phyloP scores from a whole-genome alignment of 2,113 vertebrate species.

The Chamaetylas fuelleborni region DNA sequence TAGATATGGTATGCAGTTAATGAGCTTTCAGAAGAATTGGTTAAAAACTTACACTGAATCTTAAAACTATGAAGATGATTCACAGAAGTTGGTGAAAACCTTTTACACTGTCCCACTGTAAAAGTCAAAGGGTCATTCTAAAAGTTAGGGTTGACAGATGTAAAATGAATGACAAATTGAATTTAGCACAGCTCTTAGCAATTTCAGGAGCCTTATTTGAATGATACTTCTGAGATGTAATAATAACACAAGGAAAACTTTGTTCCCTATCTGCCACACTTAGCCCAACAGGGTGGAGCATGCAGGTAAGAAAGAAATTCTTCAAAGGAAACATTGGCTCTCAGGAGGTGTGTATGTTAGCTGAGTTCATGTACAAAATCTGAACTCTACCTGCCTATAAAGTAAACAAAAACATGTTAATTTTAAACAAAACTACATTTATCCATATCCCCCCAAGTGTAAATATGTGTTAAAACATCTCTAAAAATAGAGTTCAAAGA shows the following conservation, averaged over 20 bases:
- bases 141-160: not conserved
- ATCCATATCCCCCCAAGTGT: constrained; percentile 27
- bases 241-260: not conserved
- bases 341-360: constrained; percentile 24
- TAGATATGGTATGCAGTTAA: not conserved
- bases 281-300: not conserved
- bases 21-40: not conserved
- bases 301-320: constrained; percentile 29
- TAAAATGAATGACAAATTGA: not conserved
- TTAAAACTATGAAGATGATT: not conserved
- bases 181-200: not conserved
- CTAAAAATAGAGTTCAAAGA: constrained; percentile 70
- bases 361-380: constrained; percentile 38
- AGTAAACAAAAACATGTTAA: constrained; percentile 60
- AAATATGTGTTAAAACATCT: constrained; percentile 35
- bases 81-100: not conserved
- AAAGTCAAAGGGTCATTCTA: not conserved
- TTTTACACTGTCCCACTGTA: not conserved
- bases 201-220: not conserved
- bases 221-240: not conserved
- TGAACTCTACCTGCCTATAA: constrained; percentile 42
- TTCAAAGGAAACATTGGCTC: constrained; percentile 42
- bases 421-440: constrained; percentile 64
- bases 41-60: not conserved
- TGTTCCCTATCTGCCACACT: not conserved